Evolutionary conservation across 1,140 invertebrate species (phyloP).

Genomic region (Neodiprion pinetum): DNA sequence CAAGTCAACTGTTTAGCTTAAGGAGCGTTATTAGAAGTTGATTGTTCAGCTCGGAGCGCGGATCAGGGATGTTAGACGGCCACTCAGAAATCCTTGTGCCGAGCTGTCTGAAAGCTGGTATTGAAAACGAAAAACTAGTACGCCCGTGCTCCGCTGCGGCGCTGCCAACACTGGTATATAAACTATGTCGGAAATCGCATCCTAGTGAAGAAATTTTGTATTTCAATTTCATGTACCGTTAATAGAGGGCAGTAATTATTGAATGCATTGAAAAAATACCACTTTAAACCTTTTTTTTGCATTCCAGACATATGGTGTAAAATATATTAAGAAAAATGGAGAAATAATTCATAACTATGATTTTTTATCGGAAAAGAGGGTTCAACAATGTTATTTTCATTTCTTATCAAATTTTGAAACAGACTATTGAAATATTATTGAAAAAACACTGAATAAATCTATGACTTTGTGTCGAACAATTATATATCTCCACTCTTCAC

Average conservation of each 20-base stretch:
- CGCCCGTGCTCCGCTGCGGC: neutral
- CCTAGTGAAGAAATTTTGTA: neutral
- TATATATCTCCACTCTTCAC: neutral
- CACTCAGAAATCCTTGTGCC: constrained; percentile 1
- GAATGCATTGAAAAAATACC: neutral
- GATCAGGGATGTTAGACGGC: constrained; percentile 12
- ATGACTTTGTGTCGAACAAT: neutral
- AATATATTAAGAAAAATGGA: neutral
- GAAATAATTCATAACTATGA: neutral
- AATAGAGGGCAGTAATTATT: constrained; percentile 1
- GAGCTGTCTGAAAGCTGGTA: constrained; percentile 1
- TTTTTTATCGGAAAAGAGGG: neutral
- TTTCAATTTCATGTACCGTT: neutral
- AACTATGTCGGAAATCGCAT: neutral
- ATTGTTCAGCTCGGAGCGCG: too few relatives aligned
- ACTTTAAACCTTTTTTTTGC: neutral
- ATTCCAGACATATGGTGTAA: neutral
- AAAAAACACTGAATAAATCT: neutral
- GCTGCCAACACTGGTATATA: neutral
- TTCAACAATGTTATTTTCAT: neutral
- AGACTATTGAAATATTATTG: neutral
- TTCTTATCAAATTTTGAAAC: neutral
- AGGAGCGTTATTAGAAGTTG: too few relatives aligned
- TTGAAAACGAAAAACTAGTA: neutral
- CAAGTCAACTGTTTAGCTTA: too few relatives aligned